Percentiles rank a stretch among this genome's conserved stretches.
phyloP scores from a whole-genome alignment of 2,113 vertebrate genomes.

The Actinemys pallida region DNA sequence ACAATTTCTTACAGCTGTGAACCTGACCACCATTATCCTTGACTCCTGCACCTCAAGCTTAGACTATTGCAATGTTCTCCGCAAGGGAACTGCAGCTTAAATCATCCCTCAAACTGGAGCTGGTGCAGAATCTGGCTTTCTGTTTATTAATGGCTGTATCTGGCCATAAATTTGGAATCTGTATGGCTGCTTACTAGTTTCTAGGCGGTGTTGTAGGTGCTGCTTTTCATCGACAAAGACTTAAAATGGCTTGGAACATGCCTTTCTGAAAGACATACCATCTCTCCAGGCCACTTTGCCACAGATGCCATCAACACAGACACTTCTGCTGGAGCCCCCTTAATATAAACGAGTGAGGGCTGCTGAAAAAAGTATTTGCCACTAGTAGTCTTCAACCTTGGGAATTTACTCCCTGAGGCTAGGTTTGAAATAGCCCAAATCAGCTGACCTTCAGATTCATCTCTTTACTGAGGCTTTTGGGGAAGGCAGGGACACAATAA shows the following conservation, averaged over 20 bases:
- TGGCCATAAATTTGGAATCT: not conserved
- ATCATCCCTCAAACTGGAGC: not conserved
- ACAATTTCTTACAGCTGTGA: not conserved
- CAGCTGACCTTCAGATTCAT: not conserved
- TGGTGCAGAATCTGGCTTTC: not conserved
- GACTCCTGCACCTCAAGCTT: not conserved
- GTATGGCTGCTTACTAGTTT: not conserved
- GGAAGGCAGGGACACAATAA: not conserved
- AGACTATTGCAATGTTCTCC: not conserved
- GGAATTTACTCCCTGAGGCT: not conserved
- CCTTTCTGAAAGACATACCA: not conserved
- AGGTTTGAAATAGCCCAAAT: not conserved
- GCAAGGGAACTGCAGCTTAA: not conserved
- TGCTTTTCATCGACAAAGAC: not conserved
- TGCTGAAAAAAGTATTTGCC: not conserved
- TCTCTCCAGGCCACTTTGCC: not conserved
- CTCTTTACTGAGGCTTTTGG: not conserved
- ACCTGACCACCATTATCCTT: not conserved
- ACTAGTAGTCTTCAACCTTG: not conserved
- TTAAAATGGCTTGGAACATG: not conserved
- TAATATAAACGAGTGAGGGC: not conserved
- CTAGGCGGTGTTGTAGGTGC: not conserved
- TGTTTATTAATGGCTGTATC: not conserved
- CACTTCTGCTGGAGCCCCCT: not conserved
- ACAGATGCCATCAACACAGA: not conserved